phyloP scores from a whole-genome alignment of 2,888 invertebrate species.

The Stenoptilia bipunctidactyla region DNA sequence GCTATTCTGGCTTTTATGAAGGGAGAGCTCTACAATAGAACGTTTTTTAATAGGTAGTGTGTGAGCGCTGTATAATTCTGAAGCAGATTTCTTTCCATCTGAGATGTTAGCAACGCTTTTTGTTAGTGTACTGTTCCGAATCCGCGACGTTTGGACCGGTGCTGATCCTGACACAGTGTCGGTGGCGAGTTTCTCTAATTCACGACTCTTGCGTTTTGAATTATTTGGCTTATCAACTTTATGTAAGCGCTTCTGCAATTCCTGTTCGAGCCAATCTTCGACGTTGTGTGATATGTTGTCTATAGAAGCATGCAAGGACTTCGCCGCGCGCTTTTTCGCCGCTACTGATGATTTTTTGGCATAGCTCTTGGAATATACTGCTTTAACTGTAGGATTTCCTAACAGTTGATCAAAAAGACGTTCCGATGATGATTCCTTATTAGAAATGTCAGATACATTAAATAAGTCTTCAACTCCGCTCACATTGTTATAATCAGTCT shows the following conservation, averaged over 20 bases:
- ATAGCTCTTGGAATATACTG: slow-evolving; percentile 41
- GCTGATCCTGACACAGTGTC: slow-evolving; percentile 30
- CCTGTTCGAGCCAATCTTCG: slow-evolving; percentile 38
- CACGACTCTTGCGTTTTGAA: slow-evolving; percentile 16
- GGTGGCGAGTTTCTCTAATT: slow-evolving; percentile 31
- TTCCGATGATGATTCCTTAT: slow-evolving; percentile 21
- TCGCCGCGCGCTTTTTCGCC: slow-evolving; percentile 18
- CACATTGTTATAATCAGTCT: slow-evolving; percentile 26
- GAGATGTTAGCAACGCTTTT: slow-evolving; percentile 4
- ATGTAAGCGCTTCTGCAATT: slow-evolving; percentile 26
- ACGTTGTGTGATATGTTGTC: slow-evolving; percentile 27
- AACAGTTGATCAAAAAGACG: slow-evolving; percentile 36
- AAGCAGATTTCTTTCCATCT: slow-evolving; percentile 21
- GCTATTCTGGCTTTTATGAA: slow-evolving; percentile 6
- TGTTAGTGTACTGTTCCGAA: slow-evolving; percentile 20
- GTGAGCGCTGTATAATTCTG: slow-evolving; percentile 28
- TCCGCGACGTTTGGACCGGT: slow-evolving; percentile 23
- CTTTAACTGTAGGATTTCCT: slow-evolving; percentile 31
- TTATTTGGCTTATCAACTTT: slow-evolving; percentile 7
- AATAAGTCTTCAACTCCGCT: slow-evolving; percentile 49
- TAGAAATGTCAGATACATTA: slow-evolving; percentile 23
- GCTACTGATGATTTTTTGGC: slow-evolving; percentile 17
- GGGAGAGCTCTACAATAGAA: slow-evolving; percentile 19
- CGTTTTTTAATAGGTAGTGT: slow-evolving; percentile 47
- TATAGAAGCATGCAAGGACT: slow-evolving; percentile 30